Base-by-base conservation (phyloP, 1,140 invertebrate genomes). In the Aradophagus sp. region DNA sequence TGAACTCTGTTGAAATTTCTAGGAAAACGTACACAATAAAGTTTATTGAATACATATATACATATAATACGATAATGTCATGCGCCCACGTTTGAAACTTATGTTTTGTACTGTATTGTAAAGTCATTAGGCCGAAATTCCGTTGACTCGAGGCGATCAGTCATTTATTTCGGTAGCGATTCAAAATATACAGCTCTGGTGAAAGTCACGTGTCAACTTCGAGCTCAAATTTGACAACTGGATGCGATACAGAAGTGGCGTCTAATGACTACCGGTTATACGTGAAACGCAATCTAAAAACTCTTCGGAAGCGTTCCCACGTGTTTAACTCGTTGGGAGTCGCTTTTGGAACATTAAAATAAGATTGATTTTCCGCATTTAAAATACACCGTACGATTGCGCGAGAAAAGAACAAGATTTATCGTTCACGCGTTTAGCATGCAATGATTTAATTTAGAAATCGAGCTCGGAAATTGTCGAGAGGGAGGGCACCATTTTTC, bases 381-480 rank as follows among this genome's bases (percentile, higher is more conserved):
- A 42, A 52, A 52, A 29, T 26, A 52, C 39, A 15, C 31, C 45
- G 42, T 62, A 45, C 58, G 38, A 52, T 62, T 63, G 47, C 48
- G 29, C 8, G n/a, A n/a, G n/a, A 38, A 63, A 63, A 45, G 15
- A 13, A 38, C 8, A 10, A 53, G 59, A 53, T 63, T 63, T 63
- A 63, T 63, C 47, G 59, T 53, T 53, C 47, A 53, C 48, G 53
- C 34, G 48, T 16, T 53, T 31, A 55, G 53, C 48, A 47, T 53
- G 39, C 39, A 26, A 63, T 32, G 48, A 52, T 62, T 62, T 63
- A 63, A 63, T 53, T 53, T 63, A 53, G 47, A 48, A 26, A 45
- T 53, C 23, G 41, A 38, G n/a, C n/a, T n/a, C 10, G 23, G 6
- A 14, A 16, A 39, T 15, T 13, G 26, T 10, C 3, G 14, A 12